Evolutionary conservation across 2,888 invertebrate genomes (phyloP), one percentile per base, ranked within the genome.

Genomic region (Boloria euphrosyne): DNA sequence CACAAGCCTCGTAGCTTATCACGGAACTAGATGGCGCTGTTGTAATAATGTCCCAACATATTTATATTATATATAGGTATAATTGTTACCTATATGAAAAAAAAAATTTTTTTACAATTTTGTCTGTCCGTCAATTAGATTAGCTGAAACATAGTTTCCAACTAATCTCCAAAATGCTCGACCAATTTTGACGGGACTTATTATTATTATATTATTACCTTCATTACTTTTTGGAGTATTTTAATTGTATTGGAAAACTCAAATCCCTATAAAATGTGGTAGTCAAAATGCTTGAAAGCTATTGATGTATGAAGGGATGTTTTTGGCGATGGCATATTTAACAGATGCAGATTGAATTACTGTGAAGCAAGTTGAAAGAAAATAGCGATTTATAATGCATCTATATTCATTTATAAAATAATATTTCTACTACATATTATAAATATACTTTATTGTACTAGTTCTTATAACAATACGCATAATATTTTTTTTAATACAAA

Each of bases 311-410:
- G 46, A 43, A 38, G 46, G 44, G 47, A 27, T 53, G 52, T 52
- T 58, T 52, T 58, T 62, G 62, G 52, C 52, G 62, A 62, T 58
- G 31, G 46, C 62, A 58, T 62, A 66, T 31, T 62, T 57, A 51
- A 57, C 50, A 49, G 55, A 55, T 57, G 54, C 55, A 63, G 46
- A 55, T 51, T 46, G 52, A 31, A 54, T 53, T 49, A 18, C 16
- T 47, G 14, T 27, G 18, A 7, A 16, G 31, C 47, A 54, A 62
- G 54, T 62, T 14, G n/a, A 16, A 62, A 54, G 54, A 54, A 13
- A 13, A 14, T 22, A 46, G 46, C 57, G 43, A 22, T 27, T 57
- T 22, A 18, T 2, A 17, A 7, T 43, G 17, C 18, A 7, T 17
- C 22, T 22, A 4, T 18, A 13, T 50, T 50, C 22, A 18, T 13